Evolutionary conservation across 1,140 invertebrate species (phyloP).

Genomic region (Drosophila tropicalis): DNA sequence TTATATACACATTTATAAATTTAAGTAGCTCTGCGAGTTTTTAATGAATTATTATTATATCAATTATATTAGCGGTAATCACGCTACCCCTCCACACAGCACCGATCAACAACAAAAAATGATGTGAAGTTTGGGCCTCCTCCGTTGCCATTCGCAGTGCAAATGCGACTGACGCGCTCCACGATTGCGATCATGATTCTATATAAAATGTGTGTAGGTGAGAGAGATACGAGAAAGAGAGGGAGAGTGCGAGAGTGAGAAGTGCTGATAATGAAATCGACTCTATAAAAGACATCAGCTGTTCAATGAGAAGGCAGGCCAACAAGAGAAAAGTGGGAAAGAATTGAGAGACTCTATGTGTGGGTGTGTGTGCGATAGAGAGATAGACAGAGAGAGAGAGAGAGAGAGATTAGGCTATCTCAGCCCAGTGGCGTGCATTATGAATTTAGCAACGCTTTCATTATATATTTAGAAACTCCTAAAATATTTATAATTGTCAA

Average conservation of each 20-base stretch:
- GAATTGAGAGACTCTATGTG: neutral
- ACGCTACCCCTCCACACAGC: neutral
- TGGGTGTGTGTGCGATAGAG: neutral
- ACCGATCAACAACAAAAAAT: neutral
- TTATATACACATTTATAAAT: neutral
- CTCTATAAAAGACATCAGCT: conserved; percentile 28
- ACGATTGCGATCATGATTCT: conserved; percentile 23
- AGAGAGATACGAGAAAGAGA: neutral
- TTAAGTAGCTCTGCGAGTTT: conserved; percentile 12
- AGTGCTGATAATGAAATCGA: conserved; percentile 33
- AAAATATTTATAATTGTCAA: too few relatives aligned
- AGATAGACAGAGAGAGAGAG: neutral
- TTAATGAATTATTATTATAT: conserved; percentile 26
- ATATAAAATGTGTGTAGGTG: conserved; percentile 3
- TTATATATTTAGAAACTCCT: conserved; percentile 9
- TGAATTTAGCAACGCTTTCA: conserved; percentile 29
- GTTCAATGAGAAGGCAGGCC: conserved; percentile 2
- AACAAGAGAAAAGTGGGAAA: neutral
- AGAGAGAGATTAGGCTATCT: conserved; percentile 23
- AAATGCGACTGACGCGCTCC: conserved; percentile 31
- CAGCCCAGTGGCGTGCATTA: conserved; percentile 29
- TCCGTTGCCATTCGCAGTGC: conserved; percentile 29
- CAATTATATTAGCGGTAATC: conserved; percentile 4
- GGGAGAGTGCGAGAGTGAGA: conserved; percentile 9
- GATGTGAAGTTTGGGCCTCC: conserved; percentile 6